Conservation (phyloP, 1,140 invertebrate genomes). For the Dreissena polymorpha region DNA sequence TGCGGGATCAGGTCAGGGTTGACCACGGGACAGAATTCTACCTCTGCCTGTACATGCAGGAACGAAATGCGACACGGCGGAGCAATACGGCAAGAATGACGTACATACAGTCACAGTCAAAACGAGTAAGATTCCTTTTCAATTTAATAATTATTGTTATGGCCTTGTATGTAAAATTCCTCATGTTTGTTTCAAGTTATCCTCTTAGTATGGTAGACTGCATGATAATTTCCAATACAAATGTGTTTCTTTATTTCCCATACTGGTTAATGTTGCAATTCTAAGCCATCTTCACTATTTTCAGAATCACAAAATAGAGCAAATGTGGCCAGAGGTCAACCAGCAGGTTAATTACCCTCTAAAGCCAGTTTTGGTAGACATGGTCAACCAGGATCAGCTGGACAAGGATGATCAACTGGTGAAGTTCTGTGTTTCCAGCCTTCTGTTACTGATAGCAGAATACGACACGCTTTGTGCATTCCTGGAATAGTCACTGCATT, state of each 20-base stretch:
- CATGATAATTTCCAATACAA: not conserved
- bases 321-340: conserved; percentile 16
- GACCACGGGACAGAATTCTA: conserved; percentile 10
- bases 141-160: not conserved
- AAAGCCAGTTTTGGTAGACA: not conserved
- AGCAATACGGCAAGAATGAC: not conserved
- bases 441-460: not conserved
- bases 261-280: not conserved
- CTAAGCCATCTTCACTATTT: not conserved
- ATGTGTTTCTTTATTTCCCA: not conserved
- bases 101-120: conserved; percentile 10
- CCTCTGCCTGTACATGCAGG: too few relatives aligned
- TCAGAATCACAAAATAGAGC: not conserved
- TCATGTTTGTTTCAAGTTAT: not conserved
- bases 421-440: not conserved
- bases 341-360: not conserved
- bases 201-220: too few relatives aligned
- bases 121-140: not conserved
- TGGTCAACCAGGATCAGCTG: conserved; percentile 8
- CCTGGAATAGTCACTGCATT: too few relatives aligned
- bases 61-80: not conserved
- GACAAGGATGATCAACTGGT: conserved; percentile 8
- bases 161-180: not conserved
- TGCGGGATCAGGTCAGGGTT: not conserved
- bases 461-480: not conserved